A percentile compares a stretch with the other conserved stretches of the same genome.
Evolutionary conservation across 2,113 vertebrate species (phyloP).

Genomic region (Scolopax mira): DNA sequence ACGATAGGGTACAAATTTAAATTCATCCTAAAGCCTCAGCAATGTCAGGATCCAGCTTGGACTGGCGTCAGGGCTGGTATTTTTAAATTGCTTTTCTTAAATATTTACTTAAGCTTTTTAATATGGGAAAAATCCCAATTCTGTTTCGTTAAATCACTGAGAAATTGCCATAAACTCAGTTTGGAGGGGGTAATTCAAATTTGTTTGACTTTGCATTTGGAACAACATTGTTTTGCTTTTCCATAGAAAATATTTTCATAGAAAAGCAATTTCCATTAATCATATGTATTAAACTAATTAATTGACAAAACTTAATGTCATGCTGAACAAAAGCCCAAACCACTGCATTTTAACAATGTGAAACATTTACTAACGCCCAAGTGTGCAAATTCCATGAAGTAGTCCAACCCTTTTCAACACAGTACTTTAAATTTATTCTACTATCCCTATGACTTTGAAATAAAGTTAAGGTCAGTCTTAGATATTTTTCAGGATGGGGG

Average conservation of each 20-base stretch:
- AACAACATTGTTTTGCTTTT: neutral
- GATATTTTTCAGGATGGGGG: neutral
- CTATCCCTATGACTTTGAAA: neutral
- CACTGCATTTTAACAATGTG: neutral
- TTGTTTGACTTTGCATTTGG: neutral
- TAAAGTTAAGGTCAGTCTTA: neutral
- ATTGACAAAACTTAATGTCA: neutral
- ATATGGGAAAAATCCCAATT: neutral
- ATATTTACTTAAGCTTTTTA: neutral
- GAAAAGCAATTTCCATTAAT: neutral
- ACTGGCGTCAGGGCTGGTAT: neutral
- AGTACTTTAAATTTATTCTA: neutral
- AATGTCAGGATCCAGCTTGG: neutral
- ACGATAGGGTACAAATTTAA: neutral
- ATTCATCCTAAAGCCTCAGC: neutral
- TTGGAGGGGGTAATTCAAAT: neutral
- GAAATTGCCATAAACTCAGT: neutral
- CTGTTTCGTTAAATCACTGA: neutral
- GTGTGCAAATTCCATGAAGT: neutral
- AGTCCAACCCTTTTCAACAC: neutral
- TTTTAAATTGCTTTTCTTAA: neutral
- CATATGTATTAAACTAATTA: neutral
- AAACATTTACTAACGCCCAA: neutral
- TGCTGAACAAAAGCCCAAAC: neutral
- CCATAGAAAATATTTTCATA: too few relatives aligned